Evolutionary conservation across 2,888 invertebrate species (phyloP).

Genomic region (Tipula lateralis): DNA sequence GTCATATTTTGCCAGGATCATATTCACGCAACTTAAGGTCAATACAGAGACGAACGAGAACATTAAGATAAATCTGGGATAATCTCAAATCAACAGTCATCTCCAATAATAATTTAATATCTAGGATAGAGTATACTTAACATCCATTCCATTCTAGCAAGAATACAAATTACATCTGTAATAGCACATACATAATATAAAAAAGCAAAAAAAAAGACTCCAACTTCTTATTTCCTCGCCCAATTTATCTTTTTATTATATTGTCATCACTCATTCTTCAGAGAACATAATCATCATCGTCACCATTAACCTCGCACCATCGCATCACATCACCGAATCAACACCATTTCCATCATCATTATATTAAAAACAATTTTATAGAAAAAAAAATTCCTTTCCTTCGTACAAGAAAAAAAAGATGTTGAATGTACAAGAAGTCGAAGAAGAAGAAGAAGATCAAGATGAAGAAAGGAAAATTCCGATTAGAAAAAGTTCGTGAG

Average conservation of each 20-base stretch:
- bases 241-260: background rate
- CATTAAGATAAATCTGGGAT: background rate
- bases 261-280: slow-evolving; percentile 11
- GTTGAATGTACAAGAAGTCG: background rate
- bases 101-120: background rate
- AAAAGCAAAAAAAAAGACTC: background rate
- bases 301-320: no score
- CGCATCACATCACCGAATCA: background rate
- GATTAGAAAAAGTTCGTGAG: slow-evolving; percentile 13
- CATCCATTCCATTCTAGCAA: background rate
- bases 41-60: no score
- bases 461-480: background rate
- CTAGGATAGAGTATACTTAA: background rate
- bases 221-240: slow-evolving; percentile 1
- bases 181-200: no score
- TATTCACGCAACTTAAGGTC: no score
- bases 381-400: slow-evolving; percentile 20
- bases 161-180: slow-evolving; percentile 1
- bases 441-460: background rate
- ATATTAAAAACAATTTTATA: background rate
- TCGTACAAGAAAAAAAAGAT: background rate
- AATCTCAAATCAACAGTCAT: background rate
- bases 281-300: background rate
- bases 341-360: slow-evolving; percentile 19
- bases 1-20: no score